These are phyloP conservation scores for Drosophila insularis DNA, from an alignment of 1,140 invertebrate genomes.

Conservation along the genomic window DNA sequence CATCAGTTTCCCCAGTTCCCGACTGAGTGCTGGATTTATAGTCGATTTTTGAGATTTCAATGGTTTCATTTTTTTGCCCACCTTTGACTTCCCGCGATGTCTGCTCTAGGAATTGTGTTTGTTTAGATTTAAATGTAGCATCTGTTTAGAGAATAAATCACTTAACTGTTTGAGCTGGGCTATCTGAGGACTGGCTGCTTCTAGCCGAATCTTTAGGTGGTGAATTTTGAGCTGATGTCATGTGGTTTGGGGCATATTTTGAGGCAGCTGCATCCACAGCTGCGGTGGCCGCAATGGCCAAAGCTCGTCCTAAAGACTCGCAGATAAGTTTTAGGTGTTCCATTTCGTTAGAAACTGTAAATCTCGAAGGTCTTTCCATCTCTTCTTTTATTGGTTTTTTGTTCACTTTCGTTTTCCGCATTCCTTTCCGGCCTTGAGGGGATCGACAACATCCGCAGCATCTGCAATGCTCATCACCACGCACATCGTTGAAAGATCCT, in stretches of 20 bases:
- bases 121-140: background rate
- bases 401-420: background rate
- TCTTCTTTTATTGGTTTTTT: background rate
- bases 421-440: background rate
- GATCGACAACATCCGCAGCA: background rate
- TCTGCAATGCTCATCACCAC: background rate
- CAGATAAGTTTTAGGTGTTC: constrained; percentile 22
- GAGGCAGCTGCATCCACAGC: constrained; percentile 2
- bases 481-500: background rate
- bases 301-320: constrained; percentile 25
- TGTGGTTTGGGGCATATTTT: background rate
- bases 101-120: background rate
- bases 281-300: constrained; percentile 21
- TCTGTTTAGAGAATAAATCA: background rate
- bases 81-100: background rate
- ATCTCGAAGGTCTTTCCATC: background rate
- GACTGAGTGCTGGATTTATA: background rate
- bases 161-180: background rate
- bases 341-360: background rate
- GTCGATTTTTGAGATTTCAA: background rate
- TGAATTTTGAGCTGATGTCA: no score
- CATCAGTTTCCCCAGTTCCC: background rate
- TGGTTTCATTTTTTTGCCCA: background rate
- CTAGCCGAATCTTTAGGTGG: no score
- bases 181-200: background rate